Evolutionary conservation across 2,797 vertebrate genomes (phyloP), one percentile per base, ranked within the genome.

Genomic region (Telmatherina bonti): DNA sequence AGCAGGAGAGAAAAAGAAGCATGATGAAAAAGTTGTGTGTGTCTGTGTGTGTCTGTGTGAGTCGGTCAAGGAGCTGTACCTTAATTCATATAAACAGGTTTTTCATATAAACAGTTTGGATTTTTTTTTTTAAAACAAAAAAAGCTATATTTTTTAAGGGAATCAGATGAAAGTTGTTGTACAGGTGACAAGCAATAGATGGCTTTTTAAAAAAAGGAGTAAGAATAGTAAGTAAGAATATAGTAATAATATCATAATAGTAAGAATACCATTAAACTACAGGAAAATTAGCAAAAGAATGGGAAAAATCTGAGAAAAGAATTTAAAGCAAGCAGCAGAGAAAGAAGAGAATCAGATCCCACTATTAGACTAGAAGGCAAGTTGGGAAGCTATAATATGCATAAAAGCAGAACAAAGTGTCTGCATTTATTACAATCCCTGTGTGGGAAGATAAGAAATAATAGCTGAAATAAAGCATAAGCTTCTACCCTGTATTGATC

Each of bases 1-100:
- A 92, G 89, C 83, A 31, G 82, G 87, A 85, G 84, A 90, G 78
- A 93, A 83, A 45, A 92, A 92, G 72, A 92, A 85, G 90, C 83
- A 88, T 77, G 90, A 89, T 91, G 89, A 93, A 91, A 93, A 88
- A 89, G 73, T 74, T 22, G 49, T 45, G 71, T 72, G 83, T 29
- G 64, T 24, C 38, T 24, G 55, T 49, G 73, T 72, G 83, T 26
- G 64, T 20, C 43, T 20, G 72, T n/a, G n/a, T n/a, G n/a, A n/a
- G n/a, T n/a, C 3, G 76, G 76, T 81, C 78, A 89, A 54, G 59
- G 83, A 62, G 78, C 52, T 80, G 80, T 1, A 24, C 53, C 64
- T 31, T 59, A 81, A 79, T 68, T 88, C 61, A 82, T 53, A 63
- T 72, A 52, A 83, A 82, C 66, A 82, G 57, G 67, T 73, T n/a